These are phyloP conservation scores for Proisotoma minuta DNA, from an alignment of 2,888 invertebrate species.

Conservation along the genomic window DNA sequence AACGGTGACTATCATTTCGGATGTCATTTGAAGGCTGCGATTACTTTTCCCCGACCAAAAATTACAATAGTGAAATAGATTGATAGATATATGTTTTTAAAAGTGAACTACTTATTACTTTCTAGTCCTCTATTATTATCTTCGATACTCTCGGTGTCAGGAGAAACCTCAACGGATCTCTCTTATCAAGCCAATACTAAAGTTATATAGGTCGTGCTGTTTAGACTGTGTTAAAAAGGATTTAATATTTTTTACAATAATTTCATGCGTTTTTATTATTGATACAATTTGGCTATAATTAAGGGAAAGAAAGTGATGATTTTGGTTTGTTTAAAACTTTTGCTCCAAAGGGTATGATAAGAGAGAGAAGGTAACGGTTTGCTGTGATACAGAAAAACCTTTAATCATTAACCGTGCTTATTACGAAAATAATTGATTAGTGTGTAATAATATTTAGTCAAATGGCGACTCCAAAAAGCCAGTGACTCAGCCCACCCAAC, in stretches of 20 bases:
- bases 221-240: neutral
- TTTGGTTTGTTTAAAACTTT: neutral
- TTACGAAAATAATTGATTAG: neutral
- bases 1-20: conserved; percentile 17
- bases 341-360: too few species aligned
- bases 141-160: neutral
- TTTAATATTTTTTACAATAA: neutral
- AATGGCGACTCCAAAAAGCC: neutral
- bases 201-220: neutral
- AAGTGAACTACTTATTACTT: conserved; percentile 18
- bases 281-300: conserved; percentile 7
- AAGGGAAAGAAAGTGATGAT: too few species aligned
- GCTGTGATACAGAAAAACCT: conserved; percentile 16
- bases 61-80: neutral
- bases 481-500: neutral
- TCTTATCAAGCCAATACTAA: conserved; percentile 11
- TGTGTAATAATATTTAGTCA: too few species aligned
- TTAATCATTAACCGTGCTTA: conserved; percentile 5
- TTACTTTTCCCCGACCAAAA: too few species aligned
- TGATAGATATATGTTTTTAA: conserved; percentile 2
- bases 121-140: conserved; percentile 9
- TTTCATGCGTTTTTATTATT: neutral
- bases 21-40: conserved; percentile 7
- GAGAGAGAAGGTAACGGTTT: conserved; percentile 18
- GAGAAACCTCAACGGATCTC: conserved; percentile 17